Evolutionary conservation across 2,113 vertebrate species (phyloP), one percentile per base, ranked within the genome.

Genomic region (Aptenodytes patagonicus): DNA sequence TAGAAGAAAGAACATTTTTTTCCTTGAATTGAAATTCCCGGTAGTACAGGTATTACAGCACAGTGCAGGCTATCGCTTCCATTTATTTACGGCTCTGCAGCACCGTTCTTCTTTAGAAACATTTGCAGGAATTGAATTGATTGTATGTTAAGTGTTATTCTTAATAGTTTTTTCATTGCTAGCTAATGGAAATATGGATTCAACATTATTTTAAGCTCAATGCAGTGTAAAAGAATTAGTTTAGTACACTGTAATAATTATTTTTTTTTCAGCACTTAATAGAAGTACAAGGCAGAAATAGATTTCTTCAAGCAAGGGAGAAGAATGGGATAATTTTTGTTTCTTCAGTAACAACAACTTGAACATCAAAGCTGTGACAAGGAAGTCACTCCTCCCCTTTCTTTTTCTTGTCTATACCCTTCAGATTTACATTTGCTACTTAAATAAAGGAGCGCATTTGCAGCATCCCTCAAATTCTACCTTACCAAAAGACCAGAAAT

Each of bases 131-230:
- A 92, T 76, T 76, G 49, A 96, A 95, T 6, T 87, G 89, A 84
- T 87, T 91, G 62, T 38, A 46, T 75, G 49, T 60, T 87, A 94
- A 94, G 61, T 81, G 78, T 77, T 95, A 68, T 69, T 92, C 84
- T 87, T 95, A 95, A 96, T 79, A 95, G 87, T 60, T 90, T 94
- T 96, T 97, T 94, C 87, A 96, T 92, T 95, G 76, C 91, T 75
- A 86, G 75, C 61, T 96, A 96, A 96, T 95, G 91, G 83, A 96
- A 95, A 87, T 94, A 96, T 42, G 52, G 76, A 95, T 93, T 90
- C 54, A 92, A 86, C 49, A 83, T 95, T 97, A 95, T 81, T 97
- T 96, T 91, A 96, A 89, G 76, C 52, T 81, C 86, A 95, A 82
- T 89, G 72, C 32, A 87, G 91, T 58, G 19, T 93, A 95, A 85